Evolutionary conservation across 2,113 vertebrate species (phyloP).

Genomic region (Corapipo altera): DNA sequence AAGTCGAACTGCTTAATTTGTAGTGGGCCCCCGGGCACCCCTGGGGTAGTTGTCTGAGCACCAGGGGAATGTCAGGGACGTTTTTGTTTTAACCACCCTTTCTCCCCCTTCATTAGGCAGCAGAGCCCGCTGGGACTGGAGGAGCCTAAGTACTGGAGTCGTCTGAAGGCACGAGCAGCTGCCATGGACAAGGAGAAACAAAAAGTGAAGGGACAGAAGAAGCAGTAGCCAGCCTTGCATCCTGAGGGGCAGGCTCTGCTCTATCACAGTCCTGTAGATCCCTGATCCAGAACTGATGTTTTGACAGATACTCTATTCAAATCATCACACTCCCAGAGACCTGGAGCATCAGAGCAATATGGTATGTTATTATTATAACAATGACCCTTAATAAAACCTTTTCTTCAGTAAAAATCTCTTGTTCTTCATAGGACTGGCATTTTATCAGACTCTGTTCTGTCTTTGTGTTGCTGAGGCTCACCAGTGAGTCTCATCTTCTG

Average conservation of each 20-base stretch:
- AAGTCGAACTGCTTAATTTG: background rate
- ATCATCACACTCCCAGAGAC: background rate
- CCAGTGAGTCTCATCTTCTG: background rate
- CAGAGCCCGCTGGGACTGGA: background rate
- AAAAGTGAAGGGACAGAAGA: background rate
- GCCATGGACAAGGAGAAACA: background rate
- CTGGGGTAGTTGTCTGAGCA: background rate
- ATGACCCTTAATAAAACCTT: background rate
- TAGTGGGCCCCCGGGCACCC: background rate
- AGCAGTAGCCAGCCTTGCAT: background rate
- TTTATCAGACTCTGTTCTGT: background rate
- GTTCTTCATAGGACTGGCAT: background rate
- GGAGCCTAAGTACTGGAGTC: slow-evolving; percentile 35
- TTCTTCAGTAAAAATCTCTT: background rate
- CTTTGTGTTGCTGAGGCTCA: background rate
- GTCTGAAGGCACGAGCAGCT: slow-evolving; percentile 2
- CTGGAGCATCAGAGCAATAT: background rate
- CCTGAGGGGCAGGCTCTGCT: background rate
- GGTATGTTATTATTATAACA: background rate
- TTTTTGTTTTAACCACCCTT: background rate
- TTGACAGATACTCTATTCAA: background rate
- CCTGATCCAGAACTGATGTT: background rate
- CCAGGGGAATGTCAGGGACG: background rate
- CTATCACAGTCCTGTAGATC: background rate
- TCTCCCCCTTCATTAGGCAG: background rate